Percentiles rank a stretch among this genome's conserved stretches.
Conservation (phyloP, 2,797 vertebrate species). For the Microhierax caerulescens region DNA sequence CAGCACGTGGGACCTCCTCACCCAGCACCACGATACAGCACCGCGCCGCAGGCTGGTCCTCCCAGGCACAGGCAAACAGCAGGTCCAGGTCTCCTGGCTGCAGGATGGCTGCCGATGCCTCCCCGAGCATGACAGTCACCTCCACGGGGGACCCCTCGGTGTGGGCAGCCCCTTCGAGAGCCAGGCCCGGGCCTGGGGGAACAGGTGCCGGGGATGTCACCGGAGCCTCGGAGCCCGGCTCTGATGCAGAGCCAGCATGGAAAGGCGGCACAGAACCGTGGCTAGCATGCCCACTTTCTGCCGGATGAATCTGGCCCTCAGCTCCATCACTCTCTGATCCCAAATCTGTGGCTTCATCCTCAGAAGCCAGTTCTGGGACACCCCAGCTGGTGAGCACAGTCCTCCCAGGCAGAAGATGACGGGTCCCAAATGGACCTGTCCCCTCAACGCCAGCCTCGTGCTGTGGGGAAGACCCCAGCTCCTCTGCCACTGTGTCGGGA, state of each 20-base stretch:
- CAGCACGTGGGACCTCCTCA: not conserved
- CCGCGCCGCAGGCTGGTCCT: not conserved
- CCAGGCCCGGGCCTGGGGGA: not conserved
- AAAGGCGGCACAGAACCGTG: not conserved
- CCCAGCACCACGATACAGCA: accelerated
- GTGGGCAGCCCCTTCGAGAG: not conserved
- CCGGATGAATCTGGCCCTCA: not conserved
- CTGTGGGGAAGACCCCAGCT: not conserved
- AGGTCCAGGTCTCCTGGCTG: conserved; percentile 16
- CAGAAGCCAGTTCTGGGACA: conserved; percentile 42
- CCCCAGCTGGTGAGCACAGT: not conserved
- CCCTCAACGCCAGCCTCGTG: not conserved
- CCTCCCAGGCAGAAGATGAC: not conserved
- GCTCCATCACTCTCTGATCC: not conserved
- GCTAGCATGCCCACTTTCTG: not conserved
- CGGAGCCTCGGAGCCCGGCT: not conserved
- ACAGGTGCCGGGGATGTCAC: not conserved
- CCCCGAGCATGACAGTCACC: not conserved
- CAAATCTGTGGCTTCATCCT: conserved; percentile 21
- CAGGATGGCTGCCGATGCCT: not conserved
- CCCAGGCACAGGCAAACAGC: not conserved
- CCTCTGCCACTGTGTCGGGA: not conserved
- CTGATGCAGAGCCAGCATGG: not conserved
- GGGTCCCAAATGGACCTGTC: not conserved
- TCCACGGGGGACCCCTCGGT: accelerated